phyloP scores from a whole-genome alignment of 2,797 vertebrate genomes.

The Alca torda region DNA sequence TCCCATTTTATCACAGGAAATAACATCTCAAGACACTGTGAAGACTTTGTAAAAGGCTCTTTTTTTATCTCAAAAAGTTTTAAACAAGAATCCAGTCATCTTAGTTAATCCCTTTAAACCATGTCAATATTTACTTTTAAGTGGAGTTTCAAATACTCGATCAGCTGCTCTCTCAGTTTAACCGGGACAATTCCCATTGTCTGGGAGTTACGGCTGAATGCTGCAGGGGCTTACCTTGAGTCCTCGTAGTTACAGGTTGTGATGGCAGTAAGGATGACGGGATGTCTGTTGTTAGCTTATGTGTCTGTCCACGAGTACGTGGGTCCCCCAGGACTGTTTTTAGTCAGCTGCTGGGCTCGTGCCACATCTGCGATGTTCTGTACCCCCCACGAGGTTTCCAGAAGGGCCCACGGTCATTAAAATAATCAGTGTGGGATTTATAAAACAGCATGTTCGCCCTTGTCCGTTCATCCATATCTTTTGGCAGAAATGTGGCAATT shows the following conservation, averaged over 20 bases:
- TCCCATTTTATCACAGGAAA: conserved; percentile 33
- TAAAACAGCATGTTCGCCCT: not conserved
- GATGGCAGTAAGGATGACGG: not conserved
- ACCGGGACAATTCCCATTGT: not conserved
- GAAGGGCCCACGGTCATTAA: not conserved
- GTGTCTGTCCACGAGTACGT: not conserved
- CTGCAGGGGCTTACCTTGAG: not conserved
- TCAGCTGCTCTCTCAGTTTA: not conserved
- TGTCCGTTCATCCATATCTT: not conserved
- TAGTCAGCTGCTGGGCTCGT: not conserved
- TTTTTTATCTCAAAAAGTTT: conserved; percentile 20
- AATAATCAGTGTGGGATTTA: not conserved
- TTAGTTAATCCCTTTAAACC: conserved; percentile 44
- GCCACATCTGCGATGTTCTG: not conserved
- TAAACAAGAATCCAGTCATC: conserved; percentile 16
- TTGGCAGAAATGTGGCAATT: not conserved
- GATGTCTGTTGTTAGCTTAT: not conserved
- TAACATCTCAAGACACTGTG: not conserved
- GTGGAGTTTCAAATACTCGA: not conserved
- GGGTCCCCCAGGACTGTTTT: not conserved
- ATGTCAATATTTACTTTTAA: conserved; percentile 47
- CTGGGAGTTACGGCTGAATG: not conserved
- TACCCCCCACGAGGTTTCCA: not conserved
- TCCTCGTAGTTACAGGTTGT: not conserved
- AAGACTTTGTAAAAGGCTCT: conserved; percentile 7